Percentiles rank a stretch among this genome's conserved stretches.
Conservation (phyloP, 2,113 vertebrate genomes). For the Malurus elegans region DNA sequence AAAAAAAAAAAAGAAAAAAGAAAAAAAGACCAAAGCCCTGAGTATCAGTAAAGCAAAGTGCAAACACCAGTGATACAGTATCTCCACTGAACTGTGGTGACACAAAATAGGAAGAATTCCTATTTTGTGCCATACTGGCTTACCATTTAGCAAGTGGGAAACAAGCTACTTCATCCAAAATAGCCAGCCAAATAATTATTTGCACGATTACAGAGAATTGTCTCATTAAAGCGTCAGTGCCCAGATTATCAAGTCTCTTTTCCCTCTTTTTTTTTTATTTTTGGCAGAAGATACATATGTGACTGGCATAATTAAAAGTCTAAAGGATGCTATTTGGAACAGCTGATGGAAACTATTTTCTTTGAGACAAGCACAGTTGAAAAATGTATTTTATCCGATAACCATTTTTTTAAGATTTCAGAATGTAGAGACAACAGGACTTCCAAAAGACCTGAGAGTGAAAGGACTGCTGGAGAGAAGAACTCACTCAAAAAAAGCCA, state of each 20-base stretch:
- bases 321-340: not conserved
- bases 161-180: not conserved
- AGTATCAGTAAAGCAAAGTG: not conserved
- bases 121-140: not conserved
- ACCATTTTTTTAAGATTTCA: not conserved
- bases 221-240: not conserved
- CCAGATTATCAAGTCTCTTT: not conserved
- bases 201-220: constrained; percentile 14
- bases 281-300: not conserved
- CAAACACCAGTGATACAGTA: not conserved
- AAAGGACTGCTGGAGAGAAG: not conserved
- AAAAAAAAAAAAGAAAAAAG: too few relatives aligned
- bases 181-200: not conserved
- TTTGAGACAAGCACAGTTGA: not conserved
- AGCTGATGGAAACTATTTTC: not conserved
- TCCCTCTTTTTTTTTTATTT: not conserved
- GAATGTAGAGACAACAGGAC: not conserved
- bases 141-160: not conserved
- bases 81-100: not conserved
- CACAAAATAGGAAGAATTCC: not conserved
- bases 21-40: not conserved
- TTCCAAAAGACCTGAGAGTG: not conserved
- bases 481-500: not conserved
- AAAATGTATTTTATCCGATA: not conserved
- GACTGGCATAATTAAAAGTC: not conserved